Percentiles rank a stretch among this genome's conserved stretches.
These are phyloP conservation scores for Cardiocondyla obscurior DNA, from an alignment of 1,140 invertebrate species.

Conservation along the genomic window DNA sequence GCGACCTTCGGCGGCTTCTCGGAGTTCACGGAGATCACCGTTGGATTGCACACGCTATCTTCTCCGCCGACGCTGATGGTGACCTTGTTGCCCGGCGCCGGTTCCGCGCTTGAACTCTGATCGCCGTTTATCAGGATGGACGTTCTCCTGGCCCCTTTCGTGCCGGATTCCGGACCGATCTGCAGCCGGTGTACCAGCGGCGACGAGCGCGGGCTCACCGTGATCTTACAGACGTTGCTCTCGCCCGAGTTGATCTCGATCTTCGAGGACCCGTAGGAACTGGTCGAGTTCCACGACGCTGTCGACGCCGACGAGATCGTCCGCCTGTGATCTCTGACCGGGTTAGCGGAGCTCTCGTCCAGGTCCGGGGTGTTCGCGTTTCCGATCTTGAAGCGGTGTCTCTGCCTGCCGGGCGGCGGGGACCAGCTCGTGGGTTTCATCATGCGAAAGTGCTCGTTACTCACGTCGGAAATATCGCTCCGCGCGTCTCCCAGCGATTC, in stretches of 20 bases:
- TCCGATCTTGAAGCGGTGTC: constrained; percentile 60
- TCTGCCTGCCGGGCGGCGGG: constrained; percentile 76
- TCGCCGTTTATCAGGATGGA: constrained; percentile 91
- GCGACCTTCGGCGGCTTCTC: constrained; percentile 70
- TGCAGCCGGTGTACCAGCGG: constrained; percentile 85
- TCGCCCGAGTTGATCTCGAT: constrained; percentile 75
- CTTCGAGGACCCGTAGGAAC: constrained; percentile 68
- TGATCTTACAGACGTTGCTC: constrained; percentile 82
- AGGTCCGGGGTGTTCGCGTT: neutral
- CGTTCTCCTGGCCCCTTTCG: constrained; percentile 86
- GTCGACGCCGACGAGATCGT: constrained; percentile 53
- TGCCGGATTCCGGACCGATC: constrained; percentile 79
- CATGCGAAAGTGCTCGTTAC: constrained; percentile 74
- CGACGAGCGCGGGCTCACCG: constrained; percentile 78
- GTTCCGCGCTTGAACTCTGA: constrained; percentile 86
- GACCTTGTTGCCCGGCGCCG: constrained; percentile 82
- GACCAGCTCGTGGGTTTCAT: constrained; percentile 82
- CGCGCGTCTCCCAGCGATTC: neutral
- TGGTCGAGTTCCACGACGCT: constrained; percentile 67
- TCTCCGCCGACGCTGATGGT: constrained; percentile 83
- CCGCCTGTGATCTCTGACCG: constrained; percentile 38
- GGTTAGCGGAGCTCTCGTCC: neutral
- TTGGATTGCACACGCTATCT: constrained; percentile 80
- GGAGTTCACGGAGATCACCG: constrained; percentile 81
- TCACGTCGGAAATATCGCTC: constrained; percentile 68